Evolutionary conservation across 2,797 vertebrate genomes (phyloP).

Genomic region (Argentina silus): DNA sequence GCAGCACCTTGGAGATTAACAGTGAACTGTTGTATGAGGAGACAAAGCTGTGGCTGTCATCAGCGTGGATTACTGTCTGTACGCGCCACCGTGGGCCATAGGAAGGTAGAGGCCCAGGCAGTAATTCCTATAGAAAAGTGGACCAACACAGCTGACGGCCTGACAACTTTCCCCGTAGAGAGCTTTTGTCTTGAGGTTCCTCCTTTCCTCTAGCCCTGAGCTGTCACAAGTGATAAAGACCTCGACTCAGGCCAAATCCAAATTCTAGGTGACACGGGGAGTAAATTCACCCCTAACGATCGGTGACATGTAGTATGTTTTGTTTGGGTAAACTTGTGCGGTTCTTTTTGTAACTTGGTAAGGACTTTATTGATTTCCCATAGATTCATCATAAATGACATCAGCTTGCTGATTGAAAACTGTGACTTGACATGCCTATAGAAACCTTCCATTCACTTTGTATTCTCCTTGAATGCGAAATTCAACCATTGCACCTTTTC

Average conservation of each 20-base stretch:
- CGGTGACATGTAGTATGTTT: slow-evolving; percentile 26
- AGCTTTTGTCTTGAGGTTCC: slow-evolving; percentile 61
- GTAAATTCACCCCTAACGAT: slow-evolving; percentile 20
- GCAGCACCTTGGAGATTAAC: slow-evolving; percentile 62
- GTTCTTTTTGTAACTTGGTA: slow-evolving; percentile 22
- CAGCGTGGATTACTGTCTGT: slow-evolving; percentile 75
- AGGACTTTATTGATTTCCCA: slow-evolving; percentile 40
- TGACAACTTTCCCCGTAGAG: slow-evolving; percentile 65
- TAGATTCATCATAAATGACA: slow-evolving; percentile 29
- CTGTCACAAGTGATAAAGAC: slow-evolving; percentile 51
- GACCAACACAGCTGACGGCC: slow-evolving; percentile 64
- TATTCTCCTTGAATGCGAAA: neutral
- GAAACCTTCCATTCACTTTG: neutral
- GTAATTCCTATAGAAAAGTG: slow-evolving; percentile 75
- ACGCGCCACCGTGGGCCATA: slow-evolving; percentile 38
- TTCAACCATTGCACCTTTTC: slow-evolving; percentile 17
- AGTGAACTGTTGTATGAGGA: slow-evolving; percentile 52
- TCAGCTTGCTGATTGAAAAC: slow-evolving; percentile 22
- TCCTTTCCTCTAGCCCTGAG: slow-evolving; percentile 43
- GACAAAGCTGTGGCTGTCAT: slow-evolving; percentile 70
- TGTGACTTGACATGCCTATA: slow-evolving; percentile 11
- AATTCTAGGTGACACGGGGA: slow-evolving; percentile 41
- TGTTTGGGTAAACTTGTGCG: slow-evolving; percentile 25
- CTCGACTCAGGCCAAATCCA: slow-evolving; percentile 40
- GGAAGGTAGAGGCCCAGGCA: slow-evolving; percentile 52